Conservation (phyloP, 2,888 invertebrate species). For the Craniophora ligustri region DNA sequence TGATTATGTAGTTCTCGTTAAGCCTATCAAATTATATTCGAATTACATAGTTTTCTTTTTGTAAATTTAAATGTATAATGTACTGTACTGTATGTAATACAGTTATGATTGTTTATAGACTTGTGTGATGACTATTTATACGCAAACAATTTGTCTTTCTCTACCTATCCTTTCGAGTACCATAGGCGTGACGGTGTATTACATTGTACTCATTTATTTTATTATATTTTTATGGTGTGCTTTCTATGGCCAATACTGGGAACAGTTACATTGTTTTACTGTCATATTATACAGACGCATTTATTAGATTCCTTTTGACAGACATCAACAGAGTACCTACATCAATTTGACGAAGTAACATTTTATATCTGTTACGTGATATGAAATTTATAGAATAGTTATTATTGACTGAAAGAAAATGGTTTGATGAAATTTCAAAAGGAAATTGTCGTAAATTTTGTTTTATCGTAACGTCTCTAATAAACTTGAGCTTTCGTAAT, state of each 20-base stretch:
- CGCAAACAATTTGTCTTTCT: no score
- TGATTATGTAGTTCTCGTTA: no score
- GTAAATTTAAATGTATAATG: no score
- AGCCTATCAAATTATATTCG: no score
- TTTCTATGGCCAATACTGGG: slow-evolving; percentile 13
- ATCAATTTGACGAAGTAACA: background rate
- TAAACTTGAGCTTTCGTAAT: background rate
- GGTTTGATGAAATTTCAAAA: background rate
- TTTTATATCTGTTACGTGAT: slow-evolving; percentile 46
- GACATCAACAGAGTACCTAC: slow-evolving; percentile 5
- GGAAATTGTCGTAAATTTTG: background rate
- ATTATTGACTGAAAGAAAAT: background rate
- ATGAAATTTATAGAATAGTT: slow-evolving; percentile 31
- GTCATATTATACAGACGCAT: slow-evolving; percentile 6
- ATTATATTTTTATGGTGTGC: no score
- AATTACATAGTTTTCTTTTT: no score
- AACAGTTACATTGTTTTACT: slow-evolving; percentile 25
- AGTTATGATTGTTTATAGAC: no score
- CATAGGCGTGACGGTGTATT: no score
- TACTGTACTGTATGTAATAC: no score
- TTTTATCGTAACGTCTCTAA: background rate
- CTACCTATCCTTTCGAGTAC: no score
- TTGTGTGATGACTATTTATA: no score
- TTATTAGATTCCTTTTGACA: slow-evolving; percentile 5
- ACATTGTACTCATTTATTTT: no score